phyloP scores from a whole-genome alignment of 2,113 vertebrate genomes.

The Eulacestoma nigropectus region DNA sequence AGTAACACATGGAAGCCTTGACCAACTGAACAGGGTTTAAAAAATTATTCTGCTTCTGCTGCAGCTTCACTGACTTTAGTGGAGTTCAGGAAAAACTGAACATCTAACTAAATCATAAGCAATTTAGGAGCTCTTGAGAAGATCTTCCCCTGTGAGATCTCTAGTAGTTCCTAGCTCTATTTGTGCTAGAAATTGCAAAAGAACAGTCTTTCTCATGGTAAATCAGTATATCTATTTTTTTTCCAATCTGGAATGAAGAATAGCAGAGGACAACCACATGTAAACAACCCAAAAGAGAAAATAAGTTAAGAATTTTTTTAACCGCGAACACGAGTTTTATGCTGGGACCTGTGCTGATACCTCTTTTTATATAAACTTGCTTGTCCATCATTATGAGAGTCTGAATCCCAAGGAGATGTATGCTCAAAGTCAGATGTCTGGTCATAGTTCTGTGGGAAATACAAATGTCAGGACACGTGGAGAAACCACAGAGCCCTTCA shows the following conservation, averaged over 20 bases:
- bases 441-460: not conserved
- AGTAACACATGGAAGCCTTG: not conserved
- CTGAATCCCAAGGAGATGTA: not conserved
- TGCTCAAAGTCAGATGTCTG: not conserved
- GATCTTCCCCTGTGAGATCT: not conserved
- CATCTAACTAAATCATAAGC: not conserved
- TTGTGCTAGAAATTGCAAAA: not conserved
- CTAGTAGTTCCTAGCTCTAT: not conserved
- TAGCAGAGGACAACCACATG: not conserved
- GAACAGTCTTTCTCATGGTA: not conserved
- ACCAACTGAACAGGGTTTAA: not conserved
- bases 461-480: not conserved
- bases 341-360: not conserved
- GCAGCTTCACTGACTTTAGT: not conserved
- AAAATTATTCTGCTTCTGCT: not conserved
- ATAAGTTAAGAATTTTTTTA: not conserved
- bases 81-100: not conserved
- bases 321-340: not conserved
- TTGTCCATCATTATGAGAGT: not conserved
- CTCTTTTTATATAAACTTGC: not conserved
- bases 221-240: not conserved
- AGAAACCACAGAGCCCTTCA: not conserved
- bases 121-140: constrained; percentile 11
- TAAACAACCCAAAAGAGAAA: not conserved
- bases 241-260: not conserved